Base-by-base conservation (phyloP, 2,113 vertebrate genomes). In the Oncorhynchus gorbuscha region DNA sequence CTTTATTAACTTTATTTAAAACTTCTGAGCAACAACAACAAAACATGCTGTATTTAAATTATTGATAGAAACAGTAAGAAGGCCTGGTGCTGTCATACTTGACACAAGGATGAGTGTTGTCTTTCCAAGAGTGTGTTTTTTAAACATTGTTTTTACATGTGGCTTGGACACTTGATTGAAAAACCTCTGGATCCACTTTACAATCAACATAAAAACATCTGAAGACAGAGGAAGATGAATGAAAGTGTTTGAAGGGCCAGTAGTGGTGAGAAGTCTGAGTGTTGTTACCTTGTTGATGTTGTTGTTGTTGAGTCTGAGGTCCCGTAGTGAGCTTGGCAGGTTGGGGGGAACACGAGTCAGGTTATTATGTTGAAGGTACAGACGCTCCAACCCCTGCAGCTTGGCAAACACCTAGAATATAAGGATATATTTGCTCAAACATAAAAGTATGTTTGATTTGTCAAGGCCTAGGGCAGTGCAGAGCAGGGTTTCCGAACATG, bases 331-430 rank as follows among this genome's bases (percentile, higher is more conserved):
- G 1, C 88, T 90, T 0, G 98, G 97, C 84, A 99, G 90, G 0
- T 94, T 95, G 35, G 90, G 48, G 0, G 98, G 97, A 81, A 99
- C 86, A 73, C 92, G 88, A 35, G 93, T 98, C 76, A 99, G 85
- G 86, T 97, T 97, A 90, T 99, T 99, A 90, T 97, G 94, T 70
- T 96, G 95, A 75, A 99, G 86, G 89, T 99, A 99, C 9, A 99
- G 81, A 78, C 96, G 94, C 86, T 99, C 94, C 71, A 99, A 81
- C 30, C 65, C 86, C 45, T 68, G 82, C 89, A 99, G 84, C 87
- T 95, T 96, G 77, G 94, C 90, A 48, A 99, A 98, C 39, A 95
- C 93, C 91, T 92, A n/a, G 16, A 70, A n/a, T 16, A 62, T 8
- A 13, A 62, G 22, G 59, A 62, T 0, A 14, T 7, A 0, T 35